phyloP scores from a whole-genome alignment of 1,140 invertebrate genomes.

The Anagrus nilaparvatae region DNA sequence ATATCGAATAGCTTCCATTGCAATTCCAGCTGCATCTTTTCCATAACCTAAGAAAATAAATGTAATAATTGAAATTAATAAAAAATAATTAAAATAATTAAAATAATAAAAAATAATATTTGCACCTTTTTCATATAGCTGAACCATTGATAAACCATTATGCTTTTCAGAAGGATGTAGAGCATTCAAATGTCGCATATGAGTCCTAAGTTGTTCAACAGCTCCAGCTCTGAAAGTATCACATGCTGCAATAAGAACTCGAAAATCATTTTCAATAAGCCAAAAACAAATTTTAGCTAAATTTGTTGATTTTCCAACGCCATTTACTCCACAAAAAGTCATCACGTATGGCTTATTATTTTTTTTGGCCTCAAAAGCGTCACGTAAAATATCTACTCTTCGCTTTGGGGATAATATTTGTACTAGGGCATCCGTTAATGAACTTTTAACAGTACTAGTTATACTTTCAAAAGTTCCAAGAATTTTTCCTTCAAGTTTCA shows the following conservation, averaged over 20 bases:
- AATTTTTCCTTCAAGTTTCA: constrained; percentile 89
- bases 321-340: constrained; percentile 98
- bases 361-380: constrained; percentile 83
- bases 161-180: constrained; percentile 76
- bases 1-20: constrained; percentile 90
- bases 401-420: constrained; percentile 90
- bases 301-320: constrained; percentile 99
- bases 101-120: neutral
- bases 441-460: constrained; percentile 68
- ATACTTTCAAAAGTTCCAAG: constrained; percentile 90
- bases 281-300: constrained; percentile 99
- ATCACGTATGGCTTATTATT: constrained; percentile 84
- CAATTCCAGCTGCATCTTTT: constrained; percentile 96
- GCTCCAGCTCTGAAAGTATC: constrained; percentile 98
- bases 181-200: constrained; percentile 87
- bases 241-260: constrained; percentile 95
- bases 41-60: constrained; percentile 62
- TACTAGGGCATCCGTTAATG: constrained; percentile 73
- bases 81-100: neutral
- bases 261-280: constrained; percentile 95
- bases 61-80: too few relatives aligned
- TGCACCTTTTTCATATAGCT: constrained; percentile 85
- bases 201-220: constrained; percentile 95
- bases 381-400: constrained; percentile 92
- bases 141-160: constrained; percentile 67